A percentile compares a stretch with the other conserved stretches of the same genome.
Conservation (phyloP, 2,888 invertebrate species). For the Miltochrista miniata region DNA sequence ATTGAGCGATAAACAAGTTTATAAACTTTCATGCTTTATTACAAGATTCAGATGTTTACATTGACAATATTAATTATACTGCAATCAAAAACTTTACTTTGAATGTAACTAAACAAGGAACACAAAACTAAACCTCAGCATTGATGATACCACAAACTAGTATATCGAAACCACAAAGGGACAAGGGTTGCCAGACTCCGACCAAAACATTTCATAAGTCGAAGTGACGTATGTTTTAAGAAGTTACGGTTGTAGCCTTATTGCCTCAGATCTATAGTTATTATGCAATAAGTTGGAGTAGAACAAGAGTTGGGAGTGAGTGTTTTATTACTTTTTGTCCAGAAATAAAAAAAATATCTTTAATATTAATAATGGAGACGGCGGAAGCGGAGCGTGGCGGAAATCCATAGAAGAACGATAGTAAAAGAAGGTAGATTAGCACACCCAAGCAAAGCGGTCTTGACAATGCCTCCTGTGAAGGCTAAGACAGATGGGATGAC, state of each 20-base stretch:
- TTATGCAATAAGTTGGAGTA: constrained; percentile 33
- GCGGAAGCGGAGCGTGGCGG: too few relatives aligned
- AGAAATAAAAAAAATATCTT: background rate
- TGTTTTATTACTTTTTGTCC: background rate
- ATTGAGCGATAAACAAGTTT: too few relatives aligned
- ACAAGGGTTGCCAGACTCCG: constrained; percentile 28
- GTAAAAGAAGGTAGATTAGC: too few relatives aligned
- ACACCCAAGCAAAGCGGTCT: too few relatives aligned
- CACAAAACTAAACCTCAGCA: constrained; percentile 4
- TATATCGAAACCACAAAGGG: constrained; percentile 24
- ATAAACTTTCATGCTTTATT: too few relatives aligned
- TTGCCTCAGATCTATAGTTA: constrained; percentile 54
- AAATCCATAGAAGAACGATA: too few relatives aligned
- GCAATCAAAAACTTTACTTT: background rate
- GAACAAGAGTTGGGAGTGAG: constrained; percentile 28
- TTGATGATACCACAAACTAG: constrained; percentile 18
- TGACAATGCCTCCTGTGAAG: too few relatives aligned
- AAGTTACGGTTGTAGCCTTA: constrained; percentile 57
- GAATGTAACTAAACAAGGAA: background rate
- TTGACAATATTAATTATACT: too few relatives aligned
- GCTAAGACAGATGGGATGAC: too few relatives aligned
- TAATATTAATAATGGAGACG: too few relatives aligned
- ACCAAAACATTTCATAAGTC: constrained; percentile 64
- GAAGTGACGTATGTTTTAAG: constrained; percentile 63
- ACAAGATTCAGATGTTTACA: too few relatives aligned